Percentiles rank a stretch among this genome's conserved stretches.
These are phyloP conservation scores for Poecilia picta DNA, from an alignment of 2,797 vertebrate species.

Conservation along the genomic window DNA sequence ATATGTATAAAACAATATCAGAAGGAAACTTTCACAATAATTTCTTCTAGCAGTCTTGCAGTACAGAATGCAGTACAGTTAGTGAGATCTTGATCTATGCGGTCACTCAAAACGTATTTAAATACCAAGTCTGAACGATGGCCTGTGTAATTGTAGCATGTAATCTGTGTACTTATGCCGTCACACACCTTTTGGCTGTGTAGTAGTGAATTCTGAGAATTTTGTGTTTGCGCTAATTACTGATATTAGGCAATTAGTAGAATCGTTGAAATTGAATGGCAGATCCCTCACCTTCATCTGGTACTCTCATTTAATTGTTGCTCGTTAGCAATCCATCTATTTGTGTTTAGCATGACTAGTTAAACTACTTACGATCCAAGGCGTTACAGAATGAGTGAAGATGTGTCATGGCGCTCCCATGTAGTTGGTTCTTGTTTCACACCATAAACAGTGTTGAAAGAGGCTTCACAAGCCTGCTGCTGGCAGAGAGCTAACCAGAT, in stretches of 20 bases:
- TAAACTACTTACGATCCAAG: constrained; percentile 14
- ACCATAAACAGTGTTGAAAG: constrained; percentile 39
- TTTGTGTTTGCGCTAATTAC: background rate
- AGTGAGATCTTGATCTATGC: too few species aligned
- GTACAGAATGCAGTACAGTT: too few species aligned
- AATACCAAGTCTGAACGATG: too few species aligned
- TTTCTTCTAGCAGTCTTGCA: too few species aligned
- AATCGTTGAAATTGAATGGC: background rate
- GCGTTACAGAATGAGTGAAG: constrained; percentile 33
- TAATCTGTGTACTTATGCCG: background rate
- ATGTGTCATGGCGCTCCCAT: constrained; percentile 11
- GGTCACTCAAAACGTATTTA: too few species aligned
- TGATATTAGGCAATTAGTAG: background rate
- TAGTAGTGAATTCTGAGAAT: background rate
- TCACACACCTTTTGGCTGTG: background rate
- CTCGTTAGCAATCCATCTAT: background rate
- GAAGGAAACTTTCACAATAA: too few species aligned
- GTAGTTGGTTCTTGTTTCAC: constrained; percentile 30
- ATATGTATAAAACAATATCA: too few species aligned
- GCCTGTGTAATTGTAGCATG: background rate
- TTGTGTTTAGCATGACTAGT: background rate
- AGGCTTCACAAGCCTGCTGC: constrained; percentile 42
- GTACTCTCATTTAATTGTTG: background rate
- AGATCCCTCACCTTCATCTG: background rate
- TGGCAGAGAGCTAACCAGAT: constrained; percentile 58